Percentiles rank a stretch among this genome's conserved stretches.
Conservation (phyloP, 2,797 vertebrate species). For the Prunella strophiata region DNA sequence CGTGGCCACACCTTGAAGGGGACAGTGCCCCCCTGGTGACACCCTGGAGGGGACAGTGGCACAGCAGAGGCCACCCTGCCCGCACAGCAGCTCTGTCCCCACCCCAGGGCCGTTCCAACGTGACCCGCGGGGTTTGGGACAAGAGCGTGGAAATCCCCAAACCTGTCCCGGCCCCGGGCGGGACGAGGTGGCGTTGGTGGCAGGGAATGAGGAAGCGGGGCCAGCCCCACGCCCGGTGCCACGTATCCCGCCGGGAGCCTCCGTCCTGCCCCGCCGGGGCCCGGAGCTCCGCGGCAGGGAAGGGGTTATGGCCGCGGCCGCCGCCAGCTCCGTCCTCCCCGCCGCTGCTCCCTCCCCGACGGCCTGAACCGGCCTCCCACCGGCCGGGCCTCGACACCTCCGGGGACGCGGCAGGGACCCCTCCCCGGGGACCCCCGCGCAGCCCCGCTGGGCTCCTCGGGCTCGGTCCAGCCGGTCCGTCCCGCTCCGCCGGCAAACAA, state of each 20-base stretch:
- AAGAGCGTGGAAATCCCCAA: neutral
- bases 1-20: neutral
- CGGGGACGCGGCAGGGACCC: neutral
- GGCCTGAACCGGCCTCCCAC: neutral
- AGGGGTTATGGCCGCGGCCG: neutral
- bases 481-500: neutral
- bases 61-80: rapidly evolving
- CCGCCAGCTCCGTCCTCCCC: neutral
- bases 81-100: rapidly evolving
- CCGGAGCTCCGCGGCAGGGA: neutral
- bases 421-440: neutral
- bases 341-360: neutral
- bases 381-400: rapidly evolving
- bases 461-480: neutral
- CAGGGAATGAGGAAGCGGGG: neutral
- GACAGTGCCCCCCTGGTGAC: rapidly evolving
- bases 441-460: rapidly evolving
- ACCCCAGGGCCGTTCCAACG: rapidly evolving
- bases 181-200: neutral
- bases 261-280: neutral
- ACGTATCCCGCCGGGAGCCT: rapidly evolving
- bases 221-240: neutral
- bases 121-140: rapidly evolving
- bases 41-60: neutral
- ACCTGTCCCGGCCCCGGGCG: rapidly evolving